Conservation (phyloP, 2,888 invertebrate genomes). For the Drepana falcataria region DNA sequence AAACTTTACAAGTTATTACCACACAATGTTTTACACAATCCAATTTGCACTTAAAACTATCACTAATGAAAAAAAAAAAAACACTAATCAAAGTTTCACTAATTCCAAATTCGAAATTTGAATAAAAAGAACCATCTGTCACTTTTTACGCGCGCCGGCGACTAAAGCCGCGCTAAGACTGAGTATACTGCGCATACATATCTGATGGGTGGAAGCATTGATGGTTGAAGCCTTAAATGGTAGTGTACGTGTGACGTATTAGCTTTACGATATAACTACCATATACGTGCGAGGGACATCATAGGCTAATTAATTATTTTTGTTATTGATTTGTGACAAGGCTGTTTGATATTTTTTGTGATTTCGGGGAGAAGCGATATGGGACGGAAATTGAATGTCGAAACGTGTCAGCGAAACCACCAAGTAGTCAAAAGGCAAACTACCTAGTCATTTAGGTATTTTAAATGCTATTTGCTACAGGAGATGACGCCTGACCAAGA, state of each 20-base stretch:
- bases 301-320: neutral
- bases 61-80: neutral
- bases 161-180: conserved; percentile 52
- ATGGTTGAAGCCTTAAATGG: conserved; percentile 43
- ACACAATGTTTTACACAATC: neutral
- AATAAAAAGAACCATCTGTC: neutral
- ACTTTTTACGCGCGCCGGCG: conserved; percentile 35
- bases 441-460: too few species aligned
- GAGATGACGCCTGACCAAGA: too few species aligned
- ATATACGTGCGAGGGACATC: neutral
- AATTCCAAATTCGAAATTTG: neutral
- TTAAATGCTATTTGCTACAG: too few species aligned
- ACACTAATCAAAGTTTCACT: neutral
- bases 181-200: conserved; percentile 24
- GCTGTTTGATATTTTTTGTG: neutral
- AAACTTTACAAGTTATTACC: neutral
- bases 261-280: neutral
- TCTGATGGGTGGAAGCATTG: conserved; percentile 15
- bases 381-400: too few species aligned
- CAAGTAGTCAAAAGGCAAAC: too few species aligned
- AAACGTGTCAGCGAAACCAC: too few species aligned
- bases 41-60: neutral
- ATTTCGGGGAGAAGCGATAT: too few species aligned
- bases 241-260: conserved; percentile 28
- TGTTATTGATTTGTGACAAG: neutral